A percentile compares a stretch with the other conserved stretches of the same genome.
These are phyloP conservation scores for Gobionotothen gibberifrons DNA, from an alignment of 2,797 vertebrate genomes.

Conservation along the genomic window DNA sequence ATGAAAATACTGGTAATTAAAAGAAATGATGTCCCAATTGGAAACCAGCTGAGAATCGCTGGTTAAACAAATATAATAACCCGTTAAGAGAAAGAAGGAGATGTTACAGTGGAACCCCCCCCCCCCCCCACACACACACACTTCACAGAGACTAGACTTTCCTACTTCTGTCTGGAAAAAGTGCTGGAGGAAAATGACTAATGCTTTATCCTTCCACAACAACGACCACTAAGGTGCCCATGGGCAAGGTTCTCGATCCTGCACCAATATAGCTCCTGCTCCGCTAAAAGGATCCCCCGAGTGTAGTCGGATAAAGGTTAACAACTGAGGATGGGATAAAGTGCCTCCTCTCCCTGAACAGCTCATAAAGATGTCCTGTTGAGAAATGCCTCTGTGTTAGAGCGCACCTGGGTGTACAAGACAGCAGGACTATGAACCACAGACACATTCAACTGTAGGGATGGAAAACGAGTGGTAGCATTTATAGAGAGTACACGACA, in stretches of 20 bases:
- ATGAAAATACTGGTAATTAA: background rate
- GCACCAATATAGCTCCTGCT: slow-evolving; percentile 8
- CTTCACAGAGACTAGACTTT: background rate
- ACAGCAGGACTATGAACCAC: slow-evolving; percentile 19
- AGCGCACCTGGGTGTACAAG: slow-evolving; percentile 25
- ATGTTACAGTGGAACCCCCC: background rate
- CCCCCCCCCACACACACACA: too few species aligned
- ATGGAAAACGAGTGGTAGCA: too few species aligned
- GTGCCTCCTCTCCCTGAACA: slow-evolving; percentile 7
- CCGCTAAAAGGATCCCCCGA: slow-evolving; percentile 21
- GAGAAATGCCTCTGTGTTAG: slow-evolving; percentile 20
- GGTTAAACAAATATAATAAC: background rate
- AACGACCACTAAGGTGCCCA: slow-evolving; percentile 8
- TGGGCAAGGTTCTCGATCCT: slow-evolving; percentile 15
- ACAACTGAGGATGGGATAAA: slow-evolving; percentile 3
- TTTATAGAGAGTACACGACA: too few species aligned
- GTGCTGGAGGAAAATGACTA: slow-evolving; percentile 19
- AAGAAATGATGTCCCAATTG: background rate
- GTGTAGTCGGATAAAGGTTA: slow-evolving; percentile 37
- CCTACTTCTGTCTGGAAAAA: slow-evolving; percentile 16
- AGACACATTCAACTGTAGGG: background rate
- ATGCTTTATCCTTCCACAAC: slow-evolving; percentile 8
- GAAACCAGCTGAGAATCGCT: background rate
- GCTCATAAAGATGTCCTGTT: slow-evolving; percentile 32
- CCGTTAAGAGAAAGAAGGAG: background rate